phyloP scores from a whole-genome alignment of 2,113 vertebrate species.

The Ranitomeya variabilis region DNA sequence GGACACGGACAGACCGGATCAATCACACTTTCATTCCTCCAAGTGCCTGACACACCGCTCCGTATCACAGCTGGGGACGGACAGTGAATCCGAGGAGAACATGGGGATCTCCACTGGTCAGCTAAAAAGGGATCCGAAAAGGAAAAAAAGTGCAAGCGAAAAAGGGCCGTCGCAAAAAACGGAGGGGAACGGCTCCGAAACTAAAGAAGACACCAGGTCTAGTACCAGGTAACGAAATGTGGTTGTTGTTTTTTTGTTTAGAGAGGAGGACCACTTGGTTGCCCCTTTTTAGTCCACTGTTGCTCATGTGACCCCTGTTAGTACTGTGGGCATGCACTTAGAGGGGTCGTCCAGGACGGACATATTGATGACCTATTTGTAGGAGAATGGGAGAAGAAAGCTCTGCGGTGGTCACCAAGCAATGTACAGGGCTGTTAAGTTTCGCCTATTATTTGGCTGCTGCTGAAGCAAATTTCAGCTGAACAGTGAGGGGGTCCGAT shows the following conservation, averaged over 20 bases:
- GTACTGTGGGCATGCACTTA: too few relatives aligned
- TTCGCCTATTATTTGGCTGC: too few relatives aligned
- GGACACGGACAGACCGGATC: conserved; percentile 63
- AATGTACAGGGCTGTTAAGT: too few relatives aligned
- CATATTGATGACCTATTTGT: too few relatives aligned
- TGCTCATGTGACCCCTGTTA: too few relatives aligned
- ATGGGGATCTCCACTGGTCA: conserved; percentile 63
- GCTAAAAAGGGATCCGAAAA: conserved; percentile 67
- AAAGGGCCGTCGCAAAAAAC: conserved; percentile 61
- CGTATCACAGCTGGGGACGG: conserved; percentile 65
- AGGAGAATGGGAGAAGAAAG: too few relatives aligned
- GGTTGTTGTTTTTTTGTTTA: background rate
- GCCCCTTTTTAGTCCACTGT: too few relatives aligned
- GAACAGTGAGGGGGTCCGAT: too few relatives aligned
- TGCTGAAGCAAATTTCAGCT: too few relatives aligned
- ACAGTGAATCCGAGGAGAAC: conserved; percentile 60
- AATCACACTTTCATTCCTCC: conserved; percentile 67
- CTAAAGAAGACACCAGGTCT: conserved; percentile 69
- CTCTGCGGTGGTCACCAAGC: too few relatives aligned
- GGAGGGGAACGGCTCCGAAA: conserved; percentile 61
- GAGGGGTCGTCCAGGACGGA: too few relatives aligned
- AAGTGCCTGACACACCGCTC: conserved; percentile 79
- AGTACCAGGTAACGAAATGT: conserved; percentile 71
- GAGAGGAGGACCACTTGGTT: too few relatives aligned
- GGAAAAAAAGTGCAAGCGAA: conserved; percentile 59